A percentile compares a stretch with the other conserved stretches of the same genome.
These are phyloP conservation scores for Drosophila prostipennis DNA, from an alignment of 2,888 invertebrate species.

Conservation along the genomic window DNA sequence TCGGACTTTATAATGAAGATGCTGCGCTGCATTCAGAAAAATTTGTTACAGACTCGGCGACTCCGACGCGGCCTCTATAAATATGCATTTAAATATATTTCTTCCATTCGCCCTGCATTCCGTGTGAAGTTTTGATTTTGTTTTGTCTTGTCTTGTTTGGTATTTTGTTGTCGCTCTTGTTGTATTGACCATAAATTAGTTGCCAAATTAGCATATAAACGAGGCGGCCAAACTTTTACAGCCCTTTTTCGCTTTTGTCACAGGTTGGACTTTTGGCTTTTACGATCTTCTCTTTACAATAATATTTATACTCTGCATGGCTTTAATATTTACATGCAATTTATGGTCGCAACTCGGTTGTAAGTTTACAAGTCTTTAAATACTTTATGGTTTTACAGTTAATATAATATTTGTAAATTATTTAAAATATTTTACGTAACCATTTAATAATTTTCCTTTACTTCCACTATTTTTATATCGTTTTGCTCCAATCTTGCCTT, in stretches of 20 bases:
- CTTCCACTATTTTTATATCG: no score
- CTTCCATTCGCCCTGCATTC: conserved; percentile 19
- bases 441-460: no score
- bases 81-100: conserved; percentile 49
- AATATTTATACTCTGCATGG: conserved; percentile 29
- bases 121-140: conserved; percentile 32
- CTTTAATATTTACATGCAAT: conserved; percentile 22
- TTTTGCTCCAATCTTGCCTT: conserved; percentile 2
- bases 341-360: conserved; percentile 8
- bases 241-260: conserved; percentile 60
- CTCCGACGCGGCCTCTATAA: conserved; percentile 63
- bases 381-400: background rate
- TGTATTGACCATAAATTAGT: conserved; percentile 72
- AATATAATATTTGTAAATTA: background rate
- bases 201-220: conserved; percentile 74
- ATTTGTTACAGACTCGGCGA: conserved; percentile 70
- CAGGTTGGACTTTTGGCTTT: conserved; percentile 27
- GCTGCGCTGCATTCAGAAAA: conserved; percentile 64
- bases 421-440: no score
- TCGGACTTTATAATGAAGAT: conserved; percentile 29
- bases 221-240: conserved; percentile 65
- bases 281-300: conserved; percentile 36
- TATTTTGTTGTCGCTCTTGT: conserved; percentile 75
- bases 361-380: background rate
- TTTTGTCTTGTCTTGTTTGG: conserved; percentile 43